phyloP scores from a whole-genome alignment of 2,113 vertebrate genomes.

The Syngnathus typhle region DNA sequence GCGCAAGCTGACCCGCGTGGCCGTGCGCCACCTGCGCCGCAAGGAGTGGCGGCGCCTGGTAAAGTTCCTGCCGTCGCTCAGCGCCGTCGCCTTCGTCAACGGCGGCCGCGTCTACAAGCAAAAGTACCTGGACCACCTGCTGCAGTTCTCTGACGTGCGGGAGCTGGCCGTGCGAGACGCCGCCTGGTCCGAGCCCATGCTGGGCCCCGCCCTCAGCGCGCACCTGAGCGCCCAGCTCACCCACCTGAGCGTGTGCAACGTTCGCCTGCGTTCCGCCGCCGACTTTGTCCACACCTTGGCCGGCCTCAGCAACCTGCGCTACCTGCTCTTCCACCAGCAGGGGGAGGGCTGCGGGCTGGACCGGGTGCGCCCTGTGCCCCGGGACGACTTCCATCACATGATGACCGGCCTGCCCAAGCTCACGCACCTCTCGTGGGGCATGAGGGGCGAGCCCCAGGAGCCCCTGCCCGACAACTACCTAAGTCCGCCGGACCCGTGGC shows the following conservation, averaged over 20 bases:
- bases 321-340: constrained; percentile 57
- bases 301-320: constrained; percentile 42
- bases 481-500: constrained; percentile 37
- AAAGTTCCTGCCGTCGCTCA: constrained; percentile 48
- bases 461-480: constrained; percentile 54
- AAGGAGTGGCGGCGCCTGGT: constrained; percentile 59
- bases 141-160: constrained; percentile 24
- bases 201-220: constrained; percentile 20
- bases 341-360: constrained; percentile 48
- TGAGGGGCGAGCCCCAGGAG: constrained; percentile 50
- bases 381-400: constrained; percentile 38
- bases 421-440: constrained; percentile 54
- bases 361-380: constrained; percentile 51
- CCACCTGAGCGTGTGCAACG: constrained; percentile 57
- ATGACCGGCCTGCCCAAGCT: constrained; percentile 44
- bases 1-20: constrained; percentile 44
- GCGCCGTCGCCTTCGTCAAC: constrained; percentile 49
- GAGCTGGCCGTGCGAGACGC: constrained; percentile 50
- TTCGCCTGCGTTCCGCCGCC: constrained; percentile 39
- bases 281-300: constrained; percentile 33
- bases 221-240: constrained; percentile 41
- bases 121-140: constrained; percentile 48
- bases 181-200: constrained; percentile 40
- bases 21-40: constrained; percentile 50
- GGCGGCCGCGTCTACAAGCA: constrained; percentile 48